phyloP scores from a whole-genome alignment of 2,888 invertebrate species.

The Automeris io region DNA sequence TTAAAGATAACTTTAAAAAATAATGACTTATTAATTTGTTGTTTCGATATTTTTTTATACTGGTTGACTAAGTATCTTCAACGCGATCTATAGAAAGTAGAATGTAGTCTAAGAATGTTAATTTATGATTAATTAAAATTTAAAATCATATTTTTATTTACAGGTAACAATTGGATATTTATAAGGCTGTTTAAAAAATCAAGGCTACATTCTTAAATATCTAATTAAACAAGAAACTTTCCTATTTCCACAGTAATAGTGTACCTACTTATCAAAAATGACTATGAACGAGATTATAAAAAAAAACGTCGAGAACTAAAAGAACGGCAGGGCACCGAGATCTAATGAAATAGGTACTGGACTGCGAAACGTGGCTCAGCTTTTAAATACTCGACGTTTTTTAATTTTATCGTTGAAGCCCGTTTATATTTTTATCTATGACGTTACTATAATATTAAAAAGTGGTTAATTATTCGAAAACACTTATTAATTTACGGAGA shows the following conservation, averaged over 20 bases:
- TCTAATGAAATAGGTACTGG: background rate
- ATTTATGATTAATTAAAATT: too few species aligned
- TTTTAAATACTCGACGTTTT: constrained; percentile 6
- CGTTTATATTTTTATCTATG: background rate
- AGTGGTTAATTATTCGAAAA: constrained; percentile 33
- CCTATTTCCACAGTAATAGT: constrained; percentile 21
- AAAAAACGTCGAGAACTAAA: constrained; percentile 6
- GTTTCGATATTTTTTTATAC: too few species aligned
- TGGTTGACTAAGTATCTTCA: too few species aligned
- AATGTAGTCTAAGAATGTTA: too few species aligned
- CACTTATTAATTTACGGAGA: constrained; percentile 42
- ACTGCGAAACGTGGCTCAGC: constrained; percentile 9
- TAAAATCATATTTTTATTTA: too few species aligned
- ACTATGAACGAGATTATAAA: background rate
- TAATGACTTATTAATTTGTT: too few species aligned
- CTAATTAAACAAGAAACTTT: constrained; percentile 14
- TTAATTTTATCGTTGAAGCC: constrained; percentile 1
- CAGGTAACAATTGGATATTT: too few species aligned
- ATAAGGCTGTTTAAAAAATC: constrained; percentile 8
- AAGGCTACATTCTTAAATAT: constrained; percentile 6
- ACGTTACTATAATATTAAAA: constrained; percentile 22
- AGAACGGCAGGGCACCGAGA: constrained; percentile 7
- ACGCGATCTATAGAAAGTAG: too few species aligned
- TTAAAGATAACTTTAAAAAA: too few species aligned
- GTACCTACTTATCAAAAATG: constrained; percentile 1